A percentile compares a stretch with the other conserved stretches of the same genome.
Evolutionary conservation across 2,113 vertebrate genomes (phyloP).

Genomic region (Anguilla rostrata): DNA sequence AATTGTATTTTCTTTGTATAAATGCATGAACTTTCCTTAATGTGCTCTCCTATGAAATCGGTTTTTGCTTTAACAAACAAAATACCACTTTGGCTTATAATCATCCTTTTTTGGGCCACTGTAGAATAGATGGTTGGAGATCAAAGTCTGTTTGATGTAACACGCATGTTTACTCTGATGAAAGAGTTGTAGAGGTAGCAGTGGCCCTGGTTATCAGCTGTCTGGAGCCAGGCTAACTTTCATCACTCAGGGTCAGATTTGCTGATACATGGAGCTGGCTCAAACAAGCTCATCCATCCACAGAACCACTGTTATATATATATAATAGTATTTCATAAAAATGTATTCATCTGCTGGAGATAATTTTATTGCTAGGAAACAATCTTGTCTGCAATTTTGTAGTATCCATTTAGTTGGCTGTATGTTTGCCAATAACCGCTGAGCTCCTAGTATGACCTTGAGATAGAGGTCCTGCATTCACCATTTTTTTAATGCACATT

Average conservation of each 20-base stretch:
- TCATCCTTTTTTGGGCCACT: slow-evolving; percentile 7
- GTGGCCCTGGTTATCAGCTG: slow-evolving; percentile 55
- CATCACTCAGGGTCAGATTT: slow-evolving; percentile 23
- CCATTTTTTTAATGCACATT: not conserved
- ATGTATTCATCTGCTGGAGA: not conserved
- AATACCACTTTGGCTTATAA: not conserved
- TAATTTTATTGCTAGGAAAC: not conserved
- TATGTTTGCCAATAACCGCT: not conserved
- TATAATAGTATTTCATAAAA: too few species aligned
- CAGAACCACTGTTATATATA: too few species aligned
- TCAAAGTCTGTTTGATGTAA: slow-evolving; percentile 72
- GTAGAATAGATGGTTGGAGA: slow-evolving; percentile 43
- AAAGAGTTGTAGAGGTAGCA: slow-evolving; percentile 55
- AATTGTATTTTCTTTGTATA: not conserved
- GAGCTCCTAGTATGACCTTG: not conserved
- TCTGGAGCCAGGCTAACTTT: slow-evolving; percentile 37
- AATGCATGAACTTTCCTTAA: not conserved
- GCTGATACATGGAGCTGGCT: not conserved
- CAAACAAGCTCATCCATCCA: not conserved
- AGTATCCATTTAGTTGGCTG: not conserved
- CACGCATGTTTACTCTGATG: slow-evolving; percentile 70
- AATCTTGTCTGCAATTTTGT: not conserved
- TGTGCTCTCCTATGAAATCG: not conserved
- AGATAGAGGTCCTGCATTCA: not conserved
- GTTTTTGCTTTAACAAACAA: not conserved